Evolutionary conservation across 2,113 vertebrate genomes (phyloP), one percentile per base, ranked within the genome.

Genomic region (Etheostoma cragini): DNA sequence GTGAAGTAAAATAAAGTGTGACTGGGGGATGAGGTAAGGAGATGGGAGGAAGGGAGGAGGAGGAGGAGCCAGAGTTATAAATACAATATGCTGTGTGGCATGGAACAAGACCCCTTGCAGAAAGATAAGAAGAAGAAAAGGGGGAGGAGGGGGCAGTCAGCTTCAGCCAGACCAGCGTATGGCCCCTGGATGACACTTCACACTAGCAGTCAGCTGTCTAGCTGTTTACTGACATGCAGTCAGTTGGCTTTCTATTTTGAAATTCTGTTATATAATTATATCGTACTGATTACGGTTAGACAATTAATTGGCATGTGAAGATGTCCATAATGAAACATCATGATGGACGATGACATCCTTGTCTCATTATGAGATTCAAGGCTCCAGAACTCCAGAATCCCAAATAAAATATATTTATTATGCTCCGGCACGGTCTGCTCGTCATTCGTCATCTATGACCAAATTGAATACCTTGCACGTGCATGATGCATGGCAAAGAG

Each of bases 21-120:
- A 76, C 42, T 57, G n/a, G 24, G 63, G 50, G 62, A 82, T 72
- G 77, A 80, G 57, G 75, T 84, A 82, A 80, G 77, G 47, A 21
- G 42, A 57, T 17, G 57, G 64, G 53, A 60, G 57, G 35, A 61
- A 47, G 60, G 54, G 68, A 22, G 45, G 53, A 38, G 76, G 74
- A 78, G 76, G 74, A 79, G 66, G 74, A 87, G 80, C 78, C 47
- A 42, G 68, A 76, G 87, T 92, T 96, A 95, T 94, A 94, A 95
- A 96, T 95, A 96, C 79, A 90, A 92, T 94, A 90, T 95, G 95
- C 95, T 95, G 94, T 65, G 91, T 92, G 78, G 72, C 80, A 87
- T 87, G 93, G 88, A 94, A 95, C 89, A 83, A 90, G 93, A 95
- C 87, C 91, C 90, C 72, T 24, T 57, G 72, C 45, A 83, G 91